phyloP scores from a whole-genome alignment of 2,888 invertebrate species.

The Caenorhabditis wallacei region DNA sequence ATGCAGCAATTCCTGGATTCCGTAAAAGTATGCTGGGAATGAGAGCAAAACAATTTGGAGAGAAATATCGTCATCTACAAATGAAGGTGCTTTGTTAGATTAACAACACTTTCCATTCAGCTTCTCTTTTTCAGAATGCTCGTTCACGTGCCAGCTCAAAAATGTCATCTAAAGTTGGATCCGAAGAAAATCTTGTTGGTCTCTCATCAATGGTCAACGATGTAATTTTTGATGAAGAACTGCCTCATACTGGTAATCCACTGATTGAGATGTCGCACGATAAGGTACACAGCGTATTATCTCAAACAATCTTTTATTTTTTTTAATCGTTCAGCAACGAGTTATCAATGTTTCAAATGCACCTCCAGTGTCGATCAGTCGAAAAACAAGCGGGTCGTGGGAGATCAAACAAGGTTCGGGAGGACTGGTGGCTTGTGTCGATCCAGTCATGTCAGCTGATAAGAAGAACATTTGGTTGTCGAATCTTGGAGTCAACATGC shows the following conservation, averaged over 20 bases:
- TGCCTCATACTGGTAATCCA: constrained; percentile 4
- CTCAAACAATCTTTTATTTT: background rate
- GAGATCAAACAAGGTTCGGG: constrained; percentile 80
- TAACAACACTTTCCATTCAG: background rate
- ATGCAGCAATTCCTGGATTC: constrained; percentile 80
- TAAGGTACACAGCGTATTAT: constrained; percentile 53
- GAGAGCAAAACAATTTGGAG: constrained; percentile 79
- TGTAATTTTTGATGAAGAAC: constrained; percentile 65
- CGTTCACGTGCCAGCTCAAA: constrained; percentile 75
- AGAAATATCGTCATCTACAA: constrained; percentile 75
- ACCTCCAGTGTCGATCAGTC: constrained; percentile 78
- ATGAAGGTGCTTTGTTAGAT: constrained; percentile 51
- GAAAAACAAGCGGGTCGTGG: constrained; percentile 76
- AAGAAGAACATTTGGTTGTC: constrained; percentile 78
- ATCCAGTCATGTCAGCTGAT: constrained; percentile 79
- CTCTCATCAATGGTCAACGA: constrained; percentile 70
- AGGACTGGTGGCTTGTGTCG: constrained; percentile 80
- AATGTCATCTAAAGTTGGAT: constrained; percentile 74
- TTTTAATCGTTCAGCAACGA: constrained; percentile 70
- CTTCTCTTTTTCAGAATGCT: constrained; percentile 62
- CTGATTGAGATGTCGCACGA: constrained; percentile 59
- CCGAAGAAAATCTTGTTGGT: constrained; percentile 71
- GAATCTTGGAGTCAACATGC: constrained; percentile 74
- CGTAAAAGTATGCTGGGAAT: constrained; percentile 79
- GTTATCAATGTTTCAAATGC: constrained; percentile 82